These are phyloP conservation scores for Kryptopterus vitreolus DNA, from an alignment of 2,797 vertebrate genomes.

Conservation along the genomic window DNA sequence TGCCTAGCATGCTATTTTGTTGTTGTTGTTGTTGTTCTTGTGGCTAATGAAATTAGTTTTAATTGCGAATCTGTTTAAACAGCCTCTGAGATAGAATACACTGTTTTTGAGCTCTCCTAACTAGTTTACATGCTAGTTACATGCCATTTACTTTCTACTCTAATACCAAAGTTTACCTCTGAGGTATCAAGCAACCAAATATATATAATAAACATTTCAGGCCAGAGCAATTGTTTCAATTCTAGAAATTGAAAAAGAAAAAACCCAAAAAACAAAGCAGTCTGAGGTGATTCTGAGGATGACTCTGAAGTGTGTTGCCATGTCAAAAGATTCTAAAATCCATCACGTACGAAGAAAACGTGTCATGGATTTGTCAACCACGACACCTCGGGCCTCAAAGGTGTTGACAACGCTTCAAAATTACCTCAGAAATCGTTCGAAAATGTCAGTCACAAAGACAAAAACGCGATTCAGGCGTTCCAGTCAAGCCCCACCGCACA, in stretches of 20 bases:
- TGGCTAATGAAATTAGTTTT: not conserved
- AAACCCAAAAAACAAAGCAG: not conserved
- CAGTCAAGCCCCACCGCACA: constrained; percentile 56
- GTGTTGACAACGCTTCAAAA: not conserved
- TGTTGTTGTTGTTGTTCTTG: not conserved
- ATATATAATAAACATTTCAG: not conserved
- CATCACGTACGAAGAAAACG: not conserved
- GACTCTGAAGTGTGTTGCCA: not conserved
- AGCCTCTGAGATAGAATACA: not conserved
- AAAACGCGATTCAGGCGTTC: constrained; percentile 34
- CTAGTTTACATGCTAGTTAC: not conserved
- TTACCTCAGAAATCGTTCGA: not conserved
- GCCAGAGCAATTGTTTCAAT: not conserved
- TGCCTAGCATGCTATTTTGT: not conserved
- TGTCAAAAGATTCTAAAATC: not conserved
- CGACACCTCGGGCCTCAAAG: not conserved
- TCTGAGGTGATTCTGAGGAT: not conserved
- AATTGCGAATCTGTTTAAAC: not conserved
- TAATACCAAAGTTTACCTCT: too few species aligned
- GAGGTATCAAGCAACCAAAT: not conserved
- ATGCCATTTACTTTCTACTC: not conserved
- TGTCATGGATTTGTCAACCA: not conserved
- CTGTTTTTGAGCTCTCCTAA: not conserved
- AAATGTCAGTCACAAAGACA: constrained; percentile 41
- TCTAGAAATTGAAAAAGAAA: not conserved